A percentile compares a stretch with the other conserved stretches of the same genome.
Conservation (phyloP, 1,140 invertebrate genomes). For the Bombus turneri region DNA sequence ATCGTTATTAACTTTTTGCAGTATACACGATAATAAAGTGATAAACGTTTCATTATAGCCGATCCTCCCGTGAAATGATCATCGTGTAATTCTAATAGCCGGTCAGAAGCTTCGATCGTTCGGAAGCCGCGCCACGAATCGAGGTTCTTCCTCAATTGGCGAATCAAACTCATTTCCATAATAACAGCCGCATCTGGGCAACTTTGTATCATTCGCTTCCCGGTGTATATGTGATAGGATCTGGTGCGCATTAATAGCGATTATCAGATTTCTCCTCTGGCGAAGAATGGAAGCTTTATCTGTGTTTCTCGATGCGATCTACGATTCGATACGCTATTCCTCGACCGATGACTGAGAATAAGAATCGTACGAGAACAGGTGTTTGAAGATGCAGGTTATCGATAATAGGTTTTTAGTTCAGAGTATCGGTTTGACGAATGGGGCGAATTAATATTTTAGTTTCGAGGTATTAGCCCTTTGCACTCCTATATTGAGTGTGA, state of each 20-base stretch:
- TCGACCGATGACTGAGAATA: background rate
- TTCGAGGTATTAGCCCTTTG: too few species aligned
- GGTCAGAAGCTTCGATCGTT: background rate
- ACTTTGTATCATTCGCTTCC: background rate
- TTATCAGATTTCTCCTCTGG: constrained; percentile 10
- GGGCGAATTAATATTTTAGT: background rate
- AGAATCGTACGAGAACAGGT: too few species aligned
- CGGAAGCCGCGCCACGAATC: too few species aligned
- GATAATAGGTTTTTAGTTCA: background rate
- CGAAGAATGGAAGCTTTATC: background rate
- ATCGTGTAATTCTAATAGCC: background rate
- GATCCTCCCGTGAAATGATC: background rate
- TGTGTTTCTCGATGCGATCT: background rate
- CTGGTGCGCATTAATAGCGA: background rate
- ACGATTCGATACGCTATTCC: background rate
- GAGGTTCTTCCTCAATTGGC: constrained; percentile 1
- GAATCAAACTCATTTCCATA: constrained; percentile 17
- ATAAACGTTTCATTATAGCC: constrained; percentile 1
- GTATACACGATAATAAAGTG: background rate
- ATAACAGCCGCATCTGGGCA: background rate
- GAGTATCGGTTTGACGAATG: background rate
- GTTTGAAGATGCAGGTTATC: background rate
- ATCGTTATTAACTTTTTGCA: background rate
- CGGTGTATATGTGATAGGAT: background rate
- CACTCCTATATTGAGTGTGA: too few species aligned